Base-by-base conservation (phyloP, 1,140 invertebrate species). In the Trachymyrmex cornetzi region DNA sequence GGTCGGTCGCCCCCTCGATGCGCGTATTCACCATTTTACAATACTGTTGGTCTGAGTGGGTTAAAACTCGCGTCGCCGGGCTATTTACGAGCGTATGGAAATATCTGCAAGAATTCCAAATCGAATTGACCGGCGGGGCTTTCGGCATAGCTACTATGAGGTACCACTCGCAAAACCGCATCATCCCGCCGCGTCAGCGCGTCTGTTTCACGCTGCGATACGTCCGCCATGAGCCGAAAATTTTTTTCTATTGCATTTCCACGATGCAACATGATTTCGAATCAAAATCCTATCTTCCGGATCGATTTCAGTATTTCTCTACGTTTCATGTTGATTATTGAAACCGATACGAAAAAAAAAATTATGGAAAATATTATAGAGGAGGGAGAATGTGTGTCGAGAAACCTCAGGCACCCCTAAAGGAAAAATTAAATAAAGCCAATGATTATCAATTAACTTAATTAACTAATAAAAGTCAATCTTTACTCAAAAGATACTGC, bases 51-150 rank as follows among this genome's bases (percentile, higher is more conserved):
- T 14, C 24, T 19, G 69, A 61, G 69, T 74, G 80, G 67, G 80
- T 84, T 74, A 84, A 69, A 84, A 63, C 67, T 50, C 80, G 67
- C 55, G 55, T 84, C 80, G 67, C 55, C 53, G 24, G 14, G 12
- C 67, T 69, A 61, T 74, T 61, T 74, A 61, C 38, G 19, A 48
- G 55, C 53, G 79, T 82, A 82, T 82, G 79, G 79, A 82, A 82
- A 82, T 82, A 72, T 82, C 66, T 59, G 80, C 80, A 74, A 84
- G 80, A 74, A 61, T 74, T 61, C 67, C 55, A 74, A 84, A 84
- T 84, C 80, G 69, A 84, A 84, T 74, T 74, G 55, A 84, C 24
- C 38, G 67, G 53, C 30, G 34, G 55, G 69, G 22, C 48, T 79
- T 53, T 67, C 44, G 77, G 48, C n/a, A n/a, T 79, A 53, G 19